phyloP scores from a whole-genome alignment of 1,140 invertebrate species.

The Condylostylus longicornis region DNA sequence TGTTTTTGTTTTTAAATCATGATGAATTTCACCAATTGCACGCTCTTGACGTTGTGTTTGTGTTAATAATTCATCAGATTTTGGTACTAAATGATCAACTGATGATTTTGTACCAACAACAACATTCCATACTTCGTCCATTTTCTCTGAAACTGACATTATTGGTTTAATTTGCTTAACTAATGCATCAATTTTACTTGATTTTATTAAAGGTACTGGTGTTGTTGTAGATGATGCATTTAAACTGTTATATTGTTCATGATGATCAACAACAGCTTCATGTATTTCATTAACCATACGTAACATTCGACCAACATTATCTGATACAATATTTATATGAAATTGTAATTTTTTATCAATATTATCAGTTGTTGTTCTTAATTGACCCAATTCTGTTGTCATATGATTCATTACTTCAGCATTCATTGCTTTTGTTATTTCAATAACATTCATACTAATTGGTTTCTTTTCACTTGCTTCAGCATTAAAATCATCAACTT shows the following conservation, averaged over 20 bases:
- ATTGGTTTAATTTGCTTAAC: conserved; percentile 66
- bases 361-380: conserved; percentile 54
- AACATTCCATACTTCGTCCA: conserved; percentile 79
- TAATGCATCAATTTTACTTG: conserved; percentile 60
- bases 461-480: conserved; percentile 74
- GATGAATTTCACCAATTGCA: conserved; percentile 73
- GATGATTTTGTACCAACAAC: conserved; percentile 74
- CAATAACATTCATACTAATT: conserved; percentile 59
- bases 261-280: conserved; percentile 55
- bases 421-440: conserved; percentile 62
- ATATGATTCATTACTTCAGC: conserved; percentile 60
- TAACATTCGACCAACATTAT: conserved; percentile 60
- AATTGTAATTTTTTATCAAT: conserved; percentile 71
- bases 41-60: conserved; percentile 74
- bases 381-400: conserved; percentile 54
- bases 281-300: conserved; percentile 65
- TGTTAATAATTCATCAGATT: conserved; percentile 67
- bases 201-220: conserved; percentile 37
- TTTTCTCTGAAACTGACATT: conserved; percentile 70
- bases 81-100: conserved; percentile 66
- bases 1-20: conserved; percentile 62
- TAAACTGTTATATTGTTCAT: conserved; percentile 28
- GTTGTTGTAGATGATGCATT: conserved; percentile 38
- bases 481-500: conserved; percentile 62
- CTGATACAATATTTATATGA: conserved; percentile 66